A percentile compares a stretch with the other conserved stretches of the same genome.
These are phyloP conservation scores for Neosalanx taihuensis DNA, from an alignment of 2,797 vertebrate genomes.

Conservation along the genomic window DNA sequence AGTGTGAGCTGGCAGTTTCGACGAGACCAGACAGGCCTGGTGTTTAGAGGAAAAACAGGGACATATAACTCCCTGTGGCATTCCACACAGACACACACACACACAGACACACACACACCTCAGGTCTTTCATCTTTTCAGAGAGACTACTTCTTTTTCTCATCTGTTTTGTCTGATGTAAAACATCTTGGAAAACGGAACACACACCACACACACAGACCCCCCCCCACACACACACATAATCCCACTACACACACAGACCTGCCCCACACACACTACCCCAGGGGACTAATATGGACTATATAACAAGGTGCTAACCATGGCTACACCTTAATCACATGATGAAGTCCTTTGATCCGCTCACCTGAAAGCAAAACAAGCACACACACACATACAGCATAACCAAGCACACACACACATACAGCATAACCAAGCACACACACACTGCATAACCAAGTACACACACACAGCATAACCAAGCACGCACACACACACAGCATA, in stretches of 20 bases:
- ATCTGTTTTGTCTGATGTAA: slow-evolving; percentile 30
- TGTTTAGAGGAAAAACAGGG: slow-evolving; percentile 62
- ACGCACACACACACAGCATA: no score
- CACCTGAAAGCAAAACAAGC: slow-evolving; percentile 44
- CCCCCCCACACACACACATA: no score
- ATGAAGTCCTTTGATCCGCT: slow-evolving; percentile 56
- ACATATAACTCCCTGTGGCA: slow-evolving; percentile 57
- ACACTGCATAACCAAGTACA: slow-evolving; percentile 52
- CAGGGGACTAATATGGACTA: slow-evolving; percentile 40
- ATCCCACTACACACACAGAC: no score
- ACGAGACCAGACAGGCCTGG: slow-evolving; percentile 58
- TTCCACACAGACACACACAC: slow-evolving; percentile 37
- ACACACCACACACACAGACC: slow-evolving; percentile 19
- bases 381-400: slow-evolving; percentile 10
- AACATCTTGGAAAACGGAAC: slow-evolving; percentile 41
- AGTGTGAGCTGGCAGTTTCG: slow-evolving; percentile 39
- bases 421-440: slow-evolving; percentile 33
- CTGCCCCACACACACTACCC: slow-evolving; percentile 30
- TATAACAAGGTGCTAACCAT: slow-evolving; percentile 45
- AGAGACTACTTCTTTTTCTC: slow-evolving; percentile 11
- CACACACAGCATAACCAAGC: background rate
- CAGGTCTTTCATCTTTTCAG: background rate
- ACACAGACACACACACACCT: slow-evolving; percentile 13
- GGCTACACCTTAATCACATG: slow-evolving; percentile 56
- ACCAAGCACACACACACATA: slow-evolving; percentile 25